phyloP scores from a whole-genome alignment of 2,797 vertebrate species.

The Amblyopsis hoosieri region DNA sequence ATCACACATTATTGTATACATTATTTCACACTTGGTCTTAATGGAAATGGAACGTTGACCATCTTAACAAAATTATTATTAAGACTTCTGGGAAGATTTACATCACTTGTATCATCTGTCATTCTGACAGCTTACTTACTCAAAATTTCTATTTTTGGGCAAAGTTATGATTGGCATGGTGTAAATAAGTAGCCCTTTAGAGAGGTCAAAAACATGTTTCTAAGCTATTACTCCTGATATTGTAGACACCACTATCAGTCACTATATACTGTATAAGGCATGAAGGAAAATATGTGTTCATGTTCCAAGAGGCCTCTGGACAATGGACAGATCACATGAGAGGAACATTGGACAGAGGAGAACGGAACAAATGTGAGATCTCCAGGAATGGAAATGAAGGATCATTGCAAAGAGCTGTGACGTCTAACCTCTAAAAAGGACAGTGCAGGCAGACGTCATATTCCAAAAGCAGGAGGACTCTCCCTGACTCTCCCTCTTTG shows the following conservation, averaged over 20 bases:
- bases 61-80: no score
- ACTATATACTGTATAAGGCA: slow-evolving; percentile 22
- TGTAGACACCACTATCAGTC: slow-evolving; percentile 51
- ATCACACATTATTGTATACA: no score
- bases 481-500: slow-evolving; percentile 41
- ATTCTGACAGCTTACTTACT: slow-evolving; percentile 5
- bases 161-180: no score
- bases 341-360: slow-evolving; percentile 21
- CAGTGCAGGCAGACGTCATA: slow-evolving; percentile 40
- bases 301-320: slow-evolving; percentile 25
- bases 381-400: slow-evolving; percentile 39
- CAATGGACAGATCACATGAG: slow-evolving; percentile 44
- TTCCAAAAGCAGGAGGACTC: slow-evolving; percentile 10
- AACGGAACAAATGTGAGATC: slow-evolving; percentile 19
- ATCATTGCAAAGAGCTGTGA: slow-evolving; percentile 19
- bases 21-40: no score
- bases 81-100: slow-evolving; percentile 16
- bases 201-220: no score
- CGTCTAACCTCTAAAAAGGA: slow-evolving; percentile 34
- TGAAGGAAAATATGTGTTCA: slow-evolving; percentile 33
- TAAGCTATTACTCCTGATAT: slow-evolving; percentile 46
- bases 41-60: neutral
- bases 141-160: no score
- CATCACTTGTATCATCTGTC: slow-evolving; percentile 12
- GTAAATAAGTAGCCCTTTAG: no score